phyloP scores from a whole-genome alignment of 2,113 vertebrate species.

The Struthio camelus region DNA sequence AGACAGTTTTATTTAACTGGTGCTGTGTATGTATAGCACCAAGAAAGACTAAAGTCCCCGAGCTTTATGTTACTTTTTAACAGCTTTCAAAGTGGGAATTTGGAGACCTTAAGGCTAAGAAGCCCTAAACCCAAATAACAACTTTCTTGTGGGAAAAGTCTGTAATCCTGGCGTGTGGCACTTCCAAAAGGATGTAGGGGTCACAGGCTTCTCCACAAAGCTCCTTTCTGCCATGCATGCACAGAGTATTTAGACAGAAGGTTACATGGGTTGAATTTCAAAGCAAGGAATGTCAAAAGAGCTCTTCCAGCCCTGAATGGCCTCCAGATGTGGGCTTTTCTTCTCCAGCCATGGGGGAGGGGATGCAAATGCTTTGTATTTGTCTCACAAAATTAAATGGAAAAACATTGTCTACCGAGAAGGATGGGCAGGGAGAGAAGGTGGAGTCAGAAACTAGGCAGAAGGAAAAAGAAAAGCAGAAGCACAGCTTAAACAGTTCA shows the following conservation, averaged over 20 bases:
- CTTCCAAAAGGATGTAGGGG: not conserved
- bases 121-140: not conserved
- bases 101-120: not conserved
- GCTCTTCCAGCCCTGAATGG: constrained; percentile 71
- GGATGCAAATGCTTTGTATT: constrained; percentile 32
- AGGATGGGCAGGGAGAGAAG: constrained; percentile 8
- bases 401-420: constrained; percentile 61
- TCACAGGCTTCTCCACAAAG: constrained; percentile 2
- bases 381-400: constrained; percentile 65
- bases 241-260: constrained; percentile 49
- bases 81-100: not conserved
- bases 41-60: not conserved
- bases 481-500: constrained; percentile 25
- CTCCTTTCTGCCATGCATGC: constrained; percentile 10
- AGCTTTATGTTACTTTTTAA: not conserved
- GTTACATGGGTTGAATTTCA: constrained; percentile 70
- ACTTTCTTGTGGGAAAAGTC: not conserved
- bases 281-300: constrained; percentile 72
- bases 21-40: not conserved
- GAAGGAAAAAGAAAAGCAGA: not conserved
- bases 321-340: constrained; percentile 74
- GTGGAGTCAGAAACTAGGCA: constrained; percentile 28
- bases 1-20: not conserved
- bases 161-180: not conserved
- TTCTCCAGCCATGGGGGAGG: constrained; percentile 52